These are phyloP conservation scores for Ichneumoninae sp. DNA, from an alignment of 2,888 invertebrate species.

Conservation along the genomic window DNA sequence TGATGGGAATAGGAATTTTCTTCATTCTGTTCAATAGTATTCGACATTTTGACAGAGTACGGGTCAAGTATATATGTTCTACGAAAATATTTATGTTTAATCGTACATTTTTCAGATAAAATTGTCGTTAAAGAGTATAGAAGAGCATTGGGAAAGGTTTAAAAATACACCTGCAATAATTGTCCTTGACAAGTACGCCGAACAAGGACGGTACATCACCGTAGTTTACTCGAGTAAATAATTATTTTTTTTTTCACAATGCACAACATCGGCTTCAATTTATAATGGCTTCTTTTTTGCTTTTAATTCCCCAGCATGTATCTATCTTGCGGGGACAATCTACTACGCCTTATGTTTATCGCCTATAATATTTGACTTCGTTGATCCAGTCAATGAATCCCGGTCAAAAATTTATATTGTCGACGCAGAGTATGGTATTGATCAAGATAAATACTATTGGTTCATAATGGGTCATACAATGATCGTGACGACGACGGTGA, in stretches of 20 bases:
- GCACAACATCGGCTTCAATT: neutral
- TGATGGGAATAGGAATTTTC: too few relatives aligned
- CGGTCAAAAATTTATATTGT: conserved; percentile 13
- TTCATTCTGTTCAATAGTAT: too few relatives aligned
- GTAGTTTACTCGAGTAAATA: neutral
- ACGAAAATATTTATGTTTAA: too few relatives aligned
- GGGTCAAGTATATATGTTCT: too few relatives aligned
- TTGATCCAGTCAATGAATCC: conserved; percentile 27
- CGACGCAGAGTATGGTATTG: conserved; percentile 40
- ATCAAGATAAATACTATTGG: conserved; percentile 32
- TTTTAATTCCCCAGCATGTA: neutral
- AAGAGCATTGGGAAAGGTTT: too few relatives aligned
- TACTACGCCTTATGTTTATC: neutral
- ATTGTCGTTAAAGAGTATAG: too few relatives aligned
- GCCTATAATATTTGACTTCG: conserved; percentile 26
- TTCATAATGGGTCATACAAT: conserved; percentile 29
- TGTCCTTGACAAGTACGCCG: neutral
- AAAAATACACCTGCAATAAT: neutral
- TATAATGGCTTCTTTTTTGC: neutral
- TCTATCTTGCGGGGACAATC: neutral
- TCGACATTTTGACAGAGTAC: too few relatives aligned
- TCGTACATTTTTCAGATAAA: too few relatives aligned
- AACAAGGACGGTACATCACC: neutral
- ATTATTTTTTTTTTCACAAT: neutral
- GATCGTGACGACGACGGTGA: too few relatives aligned